Evolutionary conservation across 2,888 invertebrate genomes (phyloP).

Genomic region (Callyntrura guangdongensis): DNA sequence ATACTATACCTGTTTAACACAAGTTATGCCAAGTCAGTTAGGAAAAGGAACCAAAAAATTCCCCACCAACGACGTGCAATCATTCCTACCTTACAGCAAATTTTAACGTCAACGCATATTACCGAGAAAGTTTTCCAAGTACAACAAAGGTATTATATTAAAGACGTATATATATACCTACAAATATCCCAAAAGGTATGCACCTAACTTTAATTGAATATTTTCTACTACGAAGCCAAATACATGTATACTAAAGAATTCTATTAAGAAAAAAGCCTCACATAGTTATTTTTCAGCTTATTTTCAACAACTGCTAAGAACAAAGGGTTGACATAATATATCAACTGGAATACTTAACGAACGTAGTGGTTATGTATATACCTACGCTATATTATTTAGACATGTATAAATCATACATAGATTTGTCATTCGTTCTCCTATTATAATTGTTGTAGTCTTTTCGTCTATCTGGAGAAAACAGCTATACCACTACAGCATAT

Average conservation of each 20-base stretch:
- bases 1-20: not conserved
- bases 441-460: too few species aligned
- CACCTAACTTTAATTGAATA: not conserved
- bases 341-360: not conserved
- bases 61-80: not conserved
- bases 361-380: not conserved
- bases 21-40: not conserved
- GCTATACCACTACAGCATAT: not conserved
- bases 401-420: not conserved
- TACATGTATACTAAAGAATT: conserved; percentile 12
- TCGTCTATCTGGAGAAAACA: not conserved
- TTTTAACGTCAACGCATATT: conserved; percentile 22
- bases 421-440: not conserved
- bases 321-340: conserved; percentile 6
- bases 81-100: not conserved
- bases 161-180: too few species aligned
- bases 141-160: not conserved
- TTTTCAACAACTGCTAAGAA: not conserved
- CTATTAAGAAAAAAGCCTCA: conserved; percentile 24
- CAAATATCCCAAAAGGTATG: too few species aligned
- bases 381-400: not conserved
- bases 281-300: not conserved
- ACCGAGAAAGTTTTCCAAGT: not conserved
- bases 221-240: conserved; percentile 13
- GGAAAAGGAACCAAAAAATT: not conserved